Conservation (phyloP, 2,113 vertebrate species). For the Jaculus jaculus region DNA sequence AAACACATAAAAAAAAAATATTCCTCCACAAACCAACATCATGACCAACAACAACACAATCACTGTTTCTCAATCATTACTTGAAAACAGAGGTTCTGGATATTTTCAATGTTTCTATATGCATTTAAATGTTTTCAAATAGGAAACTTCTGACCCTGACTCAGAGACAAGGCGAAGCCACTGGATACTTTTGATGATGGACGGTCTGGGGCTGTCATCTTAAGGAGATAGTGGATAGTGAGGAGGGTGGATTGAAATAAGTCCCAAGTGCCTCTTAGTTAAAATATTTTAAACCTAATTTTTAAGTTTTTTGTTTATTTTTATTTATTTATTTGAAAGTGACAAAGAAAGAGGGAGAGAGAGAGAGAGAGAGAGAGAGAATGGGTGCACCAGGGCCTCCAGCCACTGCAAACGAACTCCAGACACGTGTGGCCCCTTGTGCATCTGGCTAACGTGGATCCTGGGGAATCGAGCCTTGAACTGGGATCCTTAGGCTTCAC, state of each 20-base stretch:
- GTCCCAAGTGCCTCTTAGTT: not conserved
- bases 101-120: not conserved
- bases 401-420: too few relatives aligned
- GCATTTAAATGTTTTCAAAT: not conserved
- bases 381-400: too few relatives aligned
- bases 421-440: too few relatives aligned
- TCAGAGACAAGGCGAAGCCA: not conserved
- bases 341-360: too few relatives aligned
- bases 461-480: too few relatives aligned
- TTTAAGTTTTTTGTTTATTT: too few relatives aligned
- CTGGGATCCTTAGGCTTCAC: too few relatives aligned
- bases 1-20: not conserved
- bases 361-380: too few relatives aligned
- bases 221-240: not conserved
- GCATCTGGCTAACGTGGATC: too few relatives aligned
- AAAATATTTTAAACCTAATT: not conserved
- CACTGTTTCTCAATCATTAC: not conserved
- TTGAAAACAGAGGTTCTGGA: not conserved
- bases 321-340: too few relatives aligned
- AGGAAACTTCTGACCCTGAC: not conserved
- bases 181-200: not conserved
- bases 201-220: not conserved
- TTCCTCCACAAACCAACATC: not conserved
- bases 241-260: not conserved
- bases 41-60: not conserved